Evolutionary conservation across 2,113 vertebrate species (phyloP), one percentile per base, ranked within the genome.

Genomic region (Corydoras sp.): DNA sequence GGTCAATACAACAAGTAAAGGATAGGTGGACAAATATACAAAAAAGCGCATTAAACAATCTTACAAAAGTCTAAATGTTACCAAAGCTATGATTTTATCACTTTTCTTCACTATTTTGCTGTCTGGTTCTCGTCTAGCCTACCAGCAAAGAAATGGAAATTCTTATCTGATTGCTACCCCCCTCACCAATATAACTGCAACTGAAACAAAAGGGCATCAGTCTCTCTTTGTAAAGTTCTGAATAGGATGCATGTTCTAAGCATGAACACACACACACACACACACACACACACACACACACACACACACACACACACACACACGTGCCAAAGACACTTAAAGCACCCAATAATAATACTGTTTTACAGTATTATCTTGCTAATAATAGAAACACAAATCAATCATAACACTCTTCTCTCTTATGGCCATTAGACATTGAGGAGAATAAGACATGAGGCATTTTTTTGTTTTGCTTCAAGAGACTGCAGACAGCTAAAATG

Each of bases 241-340:
- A 77, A 65, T 71, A 66, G 69, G 67, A 77, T 66, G 65, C 50
- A 70, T 62, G 61, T 43, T 64, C 69, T 63, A 62, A 63, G 59
- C 60, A 30, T 4, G 11, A 10, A 30, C 51, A 29, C 51, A n/a
- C 14, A 56, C 53, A 64, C 51, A 43, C 35, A 43, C 35, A 43
- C 35, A 43, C 35, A 43, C 35, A 43, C 32, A 35, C 32, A 35
- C 32, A 35, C 32, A 35, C 32, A 35, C 32, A 35, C 32, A 35
- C 32, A 35, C 32, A 35, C 32, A 35, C 32, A 35, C 32, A 35
- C 32, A 35, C 35, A 43, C 35, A 43, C 35, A 43, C 35, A 43
- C 35, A 2, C 35, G 18, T 24, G 18, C 18, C 18, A 24, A 24
- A 24, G 18, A 24, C 18, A 24, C 18, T 24, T 24, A 56, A 55